Percentiles rank a stretch among this genome's conserved stretches.
Evolutionary conservation across 2,113 vertebrate genomes (phyloP).

Genomic region (Melanocharis versteri): DNA sequence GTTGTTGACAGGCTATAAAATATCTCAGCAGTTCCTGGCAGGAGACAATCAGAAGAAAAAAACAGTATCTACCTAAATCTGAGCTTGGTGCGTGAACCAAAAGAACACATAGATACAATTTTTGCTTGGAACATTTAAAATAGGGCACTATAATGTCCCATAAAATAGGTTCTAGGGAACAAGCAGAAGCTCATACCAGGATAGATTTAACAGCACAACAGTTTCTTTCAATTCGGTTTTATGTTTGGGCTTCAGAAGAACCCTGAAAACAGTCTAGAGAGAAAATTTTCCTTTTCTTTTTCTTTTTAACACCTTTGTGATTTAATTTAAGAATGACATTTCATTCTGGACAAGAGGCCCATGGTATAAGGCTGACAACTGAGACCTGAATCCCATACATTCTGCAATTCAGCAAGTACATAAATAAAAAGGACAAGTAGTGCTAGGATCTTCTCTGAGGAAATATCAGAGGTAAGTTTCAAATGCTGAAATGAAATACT

Average conservation of each 20-base stretch:
- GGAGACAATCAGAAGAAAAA: not conserved
- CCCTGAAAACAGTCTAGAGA: not conserved
- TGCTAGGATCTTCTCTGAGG: constrained; percentile 9
- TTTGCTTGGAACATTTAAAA: not conserved
- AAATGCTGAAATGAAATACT: constrained; percentile 5
- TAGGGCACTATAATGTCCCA: not conserved
- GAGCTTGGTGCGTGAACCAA: not conserved
- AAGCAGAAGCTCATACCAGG: not conserved
- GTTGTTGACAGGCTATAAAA: constrained; percentile 22
- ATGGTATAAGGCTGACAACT: not conserved
- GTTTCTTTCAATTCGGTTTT: constrained; percentile 5
- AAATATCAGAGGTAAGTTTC: not conserved
- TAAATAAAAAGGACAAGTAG: constrained; percentile 5
- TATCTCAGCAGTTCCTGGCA: not conserved
- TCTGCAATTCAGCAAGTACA: not conserved
- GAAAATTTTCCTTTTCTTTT: not conserved
- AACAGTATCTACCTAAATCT: not conserved
- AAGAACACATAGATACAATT: not conserved
- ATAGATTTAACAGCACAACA: not conserved
- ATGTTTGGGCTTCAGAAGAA: not conserved
- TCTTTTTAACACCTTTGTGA: not conserved
- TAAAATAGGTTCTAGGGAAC: not conserved
- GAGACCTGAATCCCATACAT: not conserved
- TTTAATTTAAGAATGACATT: constrained; percentile 3
- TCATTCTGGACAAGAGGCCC: not conserved